Percentiles rank a stretch among this genome's conserved stretches.
Conservation (phyloP, 2,797 vertebrate species). For the Lycodopsis pacificus region DNA sequence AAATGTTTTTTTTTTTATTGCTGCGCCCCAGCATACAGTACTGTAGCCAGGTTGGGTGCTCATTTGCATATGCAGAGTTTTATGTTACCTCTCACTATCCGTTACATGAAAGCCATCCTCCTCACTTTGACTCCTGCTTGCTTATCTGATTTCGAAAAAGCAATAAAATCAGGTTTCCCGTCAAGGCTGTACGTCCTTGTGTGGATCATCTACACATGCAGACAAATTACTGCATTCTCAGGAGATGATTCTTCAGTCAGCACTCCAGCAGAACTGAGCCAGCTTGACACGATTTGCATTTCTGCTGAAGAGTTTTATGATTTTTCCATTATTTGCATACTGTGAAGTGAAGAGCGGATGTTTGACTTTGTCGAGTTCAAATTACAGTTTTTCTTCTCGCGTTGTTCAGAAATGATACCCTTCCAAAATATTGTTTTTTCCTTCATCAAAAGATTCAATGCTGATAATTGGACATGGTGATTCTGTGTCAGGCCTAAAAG, state of each 20-base stretch:
- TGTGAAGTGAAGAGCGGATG: conserved; percentile 23
- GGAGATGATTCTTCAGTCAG: conserved; percentile 64
- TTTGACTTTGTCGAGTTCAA: conserved; percentile 17
- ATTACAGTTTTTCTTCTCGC: conserved; percentile 4
- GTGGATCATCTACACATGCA: conserved; percentile 63
- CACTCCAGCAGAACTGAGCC: conserved; percentile 65
- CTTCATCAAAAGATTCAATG: not conserved
- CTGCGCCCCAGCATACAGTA: not conserved
- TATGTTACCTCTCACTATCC: conserved; percentile 30
- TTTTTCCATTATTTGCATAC: conserved; percentile 52
- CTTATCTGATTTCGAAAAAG: conserved; percentile 48
- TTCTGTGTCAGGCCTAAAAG: not conserved
- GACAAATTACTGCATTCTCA: conserved; percentile 64
- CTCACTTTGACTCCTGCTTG: conserved; percentile 28
- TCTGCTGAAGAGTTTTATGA: conserved; percentile 44
- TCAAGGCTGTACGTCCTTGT: conserved; percentile 34
- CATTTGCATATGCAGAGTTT: conserved; percentile 37
- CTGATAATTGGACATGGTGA: not conserved
- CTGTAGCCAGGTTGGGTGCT: conserved; percentile 8
- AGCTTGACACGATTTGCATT: conserved; percentile 29
- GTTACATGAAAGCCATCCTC: conserved; percentile 27
- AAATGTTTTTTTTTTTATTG: not conserved
- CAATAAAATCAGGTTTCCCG: conserved; percentile 45
- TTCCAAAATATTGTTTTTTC: not conserved
- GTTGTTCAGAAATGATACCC: not conserved